Percentiles rank a stretch among this genome's conserved stretches.
Evolutionary conservation across 1,140 invertebrate genomes (phyloP).

Genomic region (Zaprionus africanus): DNA sequence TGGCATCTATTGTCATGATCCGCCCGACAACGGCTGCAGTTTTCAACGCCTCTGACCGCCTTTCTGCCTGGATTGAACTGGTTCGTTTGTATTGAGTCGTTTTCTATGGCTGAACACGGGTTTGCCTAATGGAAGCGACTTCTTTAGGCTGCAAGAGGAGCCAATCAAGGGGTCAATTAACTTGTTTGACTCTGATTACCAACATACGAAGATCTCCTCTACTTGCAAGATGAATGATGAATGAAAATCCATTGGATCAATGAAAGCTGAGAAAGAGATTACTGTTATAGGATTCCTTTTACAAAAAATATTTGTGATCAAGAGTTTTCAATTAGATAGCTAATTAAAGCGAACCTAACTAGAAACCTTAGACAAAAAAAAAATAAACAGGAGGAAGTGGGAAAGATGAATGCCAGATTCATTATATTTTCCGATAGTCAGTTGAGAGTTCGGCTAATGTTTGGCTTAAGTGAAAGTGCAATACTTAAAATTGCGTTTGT

Average conservation of each 20-base stretch:
- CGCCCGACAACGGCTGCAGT: slow-evolving; percentile 23
- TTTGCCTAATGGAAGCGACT: slow-evolving; percentile 49
- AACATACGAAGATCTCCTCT: background rate
- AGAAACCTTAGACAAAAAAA: background rate
- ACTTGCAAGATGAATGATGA: slow-evolving; percentile 1
- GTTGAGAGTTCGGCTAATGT: slow-evolving; percentile 10
- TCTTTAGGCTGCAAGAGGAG: slow-evolving; percentile 21
- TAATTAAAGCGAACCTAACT: background rate
- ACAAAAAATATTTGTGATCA: background rate
- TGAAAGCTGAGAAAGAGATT: background rate
- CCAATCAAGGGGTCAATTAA: slow-evolving; percentile 15
- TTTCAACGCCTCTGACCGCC: slow-evolving; percentile 27
- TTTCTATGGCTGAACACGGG: slow-evolving; percentile 10
- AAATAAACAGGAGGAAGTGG: background rate
- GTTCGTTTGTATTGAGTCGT: slow-evolving; percentile 13
- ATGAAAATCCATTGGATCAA: background rate
- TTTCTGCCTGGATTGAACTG: slow-evolving; percentile 9
- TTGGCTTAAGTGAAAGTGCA: slow-evolving; percentile 37
- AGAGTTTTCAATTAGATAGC: background rate
- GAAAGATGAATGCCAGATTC: slow-evolving; percentile 1
- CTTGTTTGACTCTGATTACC: slow-evolving; percentile 3
- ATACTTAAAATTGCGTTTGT: slow-evolving; percentile 9
- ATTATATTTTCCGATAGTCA: slow-evolving; percentile 2
- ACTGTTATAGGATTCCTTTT: too few species aligned
- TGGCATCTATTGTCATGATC: slow-evolving; percentile 11